Conservation (phyloP, 1,140 invertebrate species). For the Daktulosphaira vitifoliae region DNA sequence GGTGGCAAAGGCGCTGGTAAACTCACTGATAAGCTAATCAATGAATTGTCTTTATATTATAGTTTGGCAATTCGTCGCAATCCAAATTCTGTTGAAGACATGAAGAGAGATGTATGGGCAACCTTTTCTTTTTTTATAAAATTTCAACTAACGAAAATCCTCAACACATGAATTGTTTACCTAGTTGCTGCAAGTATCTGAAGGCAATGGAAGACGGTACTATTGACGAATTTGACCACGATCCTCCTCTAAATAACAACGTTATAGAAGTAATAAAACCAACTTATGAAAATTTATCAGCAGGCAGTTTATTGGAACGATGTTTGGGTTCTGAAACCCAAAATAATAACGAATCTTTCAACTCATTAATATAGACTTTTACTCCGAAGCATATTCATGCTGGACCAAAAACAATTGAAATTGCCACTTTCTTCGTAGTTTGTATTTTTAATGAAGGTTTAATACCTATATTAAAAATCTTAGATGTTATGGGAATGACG, state of each 20-base stretch:
- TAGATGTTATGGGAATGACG: not conserved
- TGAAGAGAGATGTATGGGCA: constrained; percentile 31
- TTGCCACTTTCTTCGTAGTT: constrained; percentile 33
- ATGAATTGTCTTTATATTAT: constrained; percentile 9
- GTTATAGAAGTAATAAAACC: constrained; percentile 34
- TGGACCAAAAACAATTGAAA: constrained; percentile 34
- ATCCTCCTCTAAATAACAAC: not conserved
- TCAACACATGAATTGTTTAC: constrained; percentile 38
- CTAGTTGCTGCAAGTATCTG: constrained; percentile 41
- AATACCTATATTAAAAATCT: constrained; percentile 7
- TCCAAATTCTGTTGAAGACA: constrained; percentile 5
- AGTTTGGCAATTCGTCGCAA: constrained; percentile 30
- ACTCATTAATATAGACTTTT: constrained; percentile 37
- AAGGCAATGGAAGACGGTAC: constrained; percentile 34
- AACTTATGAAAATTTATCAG: constrained; percentile 35
- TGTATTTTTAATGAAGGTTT: constrained; percentile 27
- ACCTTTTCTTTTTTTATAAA: constrained; percentile 33
- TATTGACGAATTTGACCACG: constrained; percentile 32
- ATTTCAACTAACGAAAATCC: constrained; percentile 15
- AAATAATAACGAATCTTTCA: constrained; percentile 38
- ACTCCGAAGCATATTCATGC: constrained; percentile 38
- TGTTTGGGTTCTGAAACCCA: constrained; percentile 36
- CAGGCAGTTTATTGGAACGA: constrained; percentile 33
- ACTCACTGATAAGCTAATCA: not conserved
- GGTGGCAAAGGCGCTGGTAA: not conserved